These are phyloP conservation scores for Ellobium chinense DNA, from an alignment of 2,888 invertebrate genomes.

Conservation along the genomic window DNA sequence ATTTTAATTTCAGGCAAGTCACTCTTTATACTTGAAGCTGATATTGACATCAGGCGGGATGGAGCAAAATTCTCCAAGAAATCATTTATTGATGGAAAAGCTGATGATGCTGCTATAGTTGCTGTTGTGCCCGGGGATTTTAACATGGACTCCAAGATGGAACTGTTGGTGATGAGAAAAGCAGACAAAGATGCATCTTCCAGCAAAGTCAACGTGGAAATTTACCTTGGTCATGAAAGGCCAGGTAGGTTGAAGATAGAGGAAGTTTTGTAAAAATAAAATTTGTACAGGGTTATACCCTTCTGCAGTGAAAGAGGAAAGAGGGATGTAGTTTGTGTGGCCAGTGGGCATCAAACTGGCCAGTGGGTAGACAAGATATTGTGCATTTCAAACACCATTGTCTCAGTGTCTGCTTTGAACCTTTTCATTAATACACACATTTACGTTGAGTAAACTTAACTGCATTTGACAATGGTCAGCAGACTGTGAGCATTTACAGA, in stretches of 20 bases:
- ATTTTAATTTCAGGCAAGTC: conserved; percentile 55
- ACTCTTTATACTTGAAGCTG: conserved; percentile 60
- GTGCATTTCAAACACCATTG: too few relatives aligned
- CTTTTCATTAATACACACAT: too few relatives aligned
- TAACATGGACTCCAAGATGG: conserved; percentile 97
- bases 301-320: not conserved
- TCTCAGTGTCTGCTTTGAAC: too few relatives aligned
- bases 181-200: conserved; percentile 43
- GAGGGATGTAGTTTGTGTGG: too few relatives aligned
- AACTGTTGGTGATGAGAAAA: conserved; percentile 85
- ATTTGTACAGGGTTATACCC: not conserved
- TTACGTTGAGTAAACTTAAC: too few relatives aligned
- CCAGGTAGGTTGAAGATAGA: not conserved
- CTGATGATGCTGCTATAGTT: conserved; percentile 74
- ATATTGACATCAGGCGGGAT: conserved; percentile 53
- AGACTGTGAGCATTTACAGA: too few relatives aligned
- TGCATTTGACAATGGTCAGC: too few relatives aligned
- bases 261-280: not conserved
- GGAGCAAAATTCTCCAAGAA: conserved; percentile 49
- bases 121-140: conserved; percentile 96
- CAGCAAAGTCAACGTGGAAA: conserved; percentile 52
- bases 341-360: too few relatives aligned
- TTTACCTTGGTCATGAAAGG: conserved; percentile 64
- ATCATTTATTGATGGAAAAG: conserved; percentile 50
- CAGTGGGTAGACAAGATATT: too few relatives aligned